Base-by-base conservation (phyloP, 2,113 vertebrate genomes). In the Heliornis fulica region DNA sequence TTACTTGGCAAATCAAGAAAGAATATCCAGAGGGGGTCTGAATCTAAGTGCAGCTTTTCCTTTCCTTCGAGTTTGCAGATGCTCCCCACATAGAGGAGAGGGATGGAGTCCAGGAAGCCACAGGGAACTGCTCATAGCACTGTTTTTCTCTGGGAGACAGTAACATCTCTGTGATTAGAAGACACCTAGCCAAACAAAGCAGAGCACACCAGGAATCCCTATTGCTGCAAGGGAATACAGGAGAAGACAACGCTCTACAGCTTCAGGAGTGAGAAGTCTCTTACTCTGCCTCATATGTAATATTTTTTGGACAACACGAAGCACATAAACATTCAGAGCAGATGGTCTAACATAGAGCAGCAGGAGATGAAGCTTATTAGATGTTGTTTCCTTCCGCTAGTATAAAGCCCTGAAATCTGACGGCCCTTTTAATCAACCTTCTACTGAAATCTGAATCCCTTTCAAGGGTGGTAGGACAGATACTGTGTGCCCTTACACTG, bases 281-380 rank as follows among this genome's bases (percentile, higher is more conserved):
- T 71, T 72, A 53, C 71, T 88, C 71, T 69, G 50, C 54, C 54
- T 92, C 5, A 0, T 20, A 56, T 18, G 40, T 43, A 14, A 28
- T 57, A 63, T 87, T 87, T 93, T 83, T 76, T 60, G 75, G 79
- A 83, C 82, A 69, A 65, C 26, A 36, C 1, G 41, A 80, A 83
- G 75, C 85, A 88, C 70, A 80, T 53, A 77, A 93, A 74, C 79
- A 61, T 75, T 72, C 63, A 15, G 85, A 90, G 50, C 95, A 95
- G 94, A 93, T 95, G 95, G 94, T 72, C 50, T 17, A 90, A 77
- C 82, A 54, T 8, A 34, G 41, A 96, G 90, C 90, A 94, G 89
- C 90, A 88, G 91, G 88, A 94, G 94, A 83, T 41, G 48, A 51
- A 94, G 85, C 84, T 90, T 68, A 91, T 82, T 93, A 90, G 79